phyloP scores from a whole-genome alignment of 2,888 invertebrate species.

The Altica lythri region DNA sequence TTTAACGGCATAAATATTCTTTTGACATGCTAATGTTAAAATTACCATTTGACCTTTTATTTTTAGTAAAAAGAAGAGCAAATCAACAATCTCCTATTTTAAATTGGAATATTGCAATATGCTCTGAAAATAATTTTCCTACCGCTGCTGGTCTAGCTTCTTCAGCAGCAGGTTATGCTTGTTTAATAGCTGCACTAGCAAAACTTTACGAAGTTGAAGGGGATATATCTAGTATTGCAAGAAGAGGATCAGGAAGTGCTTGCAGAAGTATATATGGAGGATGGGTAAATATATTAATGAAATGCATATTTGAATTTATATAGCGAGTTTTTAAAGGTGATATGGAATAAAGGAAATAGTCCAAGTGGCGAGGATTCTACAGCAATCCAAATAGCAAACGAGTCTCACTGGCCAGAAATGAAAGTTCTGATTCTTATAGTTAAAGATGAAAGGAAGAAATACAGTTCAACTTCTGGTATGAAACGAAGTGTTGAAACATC shows the following conservation, averaged over 20 bases:
- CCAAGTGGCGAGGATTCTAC: slow-evolving; percentile 74
- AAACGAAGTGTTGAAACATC: slow-evolving; percentile 79
- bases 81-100: slow-evolving; percentile 53
- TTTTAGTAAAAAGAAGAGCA: slow-evolving; percentile 60
- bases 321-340: slow-evolving; percentile 61
- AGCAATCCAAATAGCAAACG: slow-evolving; percentile 73
- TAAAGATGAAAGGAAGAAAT: slow-evolving; percentile 79
- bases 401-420: slow-evolving; percentile 88
- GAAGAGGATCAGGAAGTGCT: slow-evolving; percentile 93
- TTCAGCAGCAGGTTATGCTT: slow-evolving; percentile 97
- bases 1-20: neutral
- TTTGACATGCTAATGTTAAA: slow-evolving; percentile 6
- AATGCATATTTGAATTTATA: neutral
- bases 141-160: slow-evolving; percentile 98
- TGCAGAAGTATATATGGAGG: slow-evolving; percentile 94
- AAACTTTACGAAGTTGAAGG: slow-evolving; percentile 74
- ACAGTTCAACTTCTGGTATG: slow-evolving; percentile 91
- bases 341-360: slow-evolving; percentile 77
- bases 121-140: slow-evolving; percentile 96
- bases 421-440: slow-evolving; percentile 88
- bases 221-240: slow-evolving; percentile 77
- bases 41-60: slow-evolving; percentile 2
- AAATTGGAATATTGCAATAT: slow-evolving; percentile 78
- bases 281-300: slow-evolving; percentile 60
- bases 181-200: slow-evolving; percentile 81